phyloP scores from a whole-genome alignment of 2,797 vertebrate species.

The Pangasius sanitwongsei region DNA sequence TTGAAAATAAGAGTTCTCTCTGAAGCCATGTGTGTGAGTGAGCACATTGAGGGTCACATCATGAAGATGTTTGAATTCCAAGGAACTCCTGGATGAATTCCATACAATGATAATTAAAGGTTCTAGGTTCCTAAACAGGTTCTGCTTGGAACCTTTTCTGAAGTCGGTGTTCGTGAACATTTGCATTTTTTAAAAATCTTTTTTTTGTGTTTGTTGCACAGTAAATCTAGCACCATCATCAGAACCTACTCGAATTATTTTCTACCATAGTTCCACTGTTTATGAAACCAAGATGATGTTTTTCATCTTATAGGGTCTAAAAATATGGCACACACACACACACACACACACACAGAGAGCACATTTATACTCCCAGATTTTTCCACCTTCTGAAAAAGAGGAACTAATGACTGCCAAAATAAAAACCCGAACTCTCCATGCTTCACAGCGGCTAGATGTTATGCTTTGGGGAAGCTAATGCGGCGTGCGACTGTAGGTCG shows the following conservation, averaged over 20 bases:
- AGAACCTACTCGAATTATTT: not conserved
- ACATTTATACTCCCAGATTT: constrained; percentile 46
- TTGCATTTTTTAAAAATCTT: not conserved
- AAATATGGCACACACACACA: not conserved
- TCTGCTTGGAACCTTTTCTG: not conserved
- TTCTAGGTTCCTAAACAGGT: not conserved
- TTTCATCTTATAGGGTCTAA: not conserved
- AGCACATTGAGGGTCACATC: not conserved
- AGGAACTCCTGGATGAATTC: not conserved
- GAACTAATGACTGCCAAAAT: constrained; percentile 48
- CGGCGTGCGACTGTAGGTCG: constrained; percentile 39
- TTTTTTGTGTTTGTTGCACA: not conserved
- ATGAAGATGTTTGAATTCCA: not conserved
- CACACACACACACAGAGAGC: not conserved
- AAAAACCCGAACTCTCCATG: constrained; percentile 17
- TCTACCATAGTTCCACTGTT: not conserved
- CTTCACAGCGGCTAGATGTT: constrained; percentile 37
- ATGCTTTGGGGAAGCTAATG: constrained; percentile 48
- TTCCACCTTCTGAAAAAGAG: constrained; percentile 47
- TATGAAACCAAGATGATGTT: not conserved
- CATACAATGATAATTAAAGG: too few relatives aligned
- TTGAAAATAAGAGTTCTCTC: not conserved
- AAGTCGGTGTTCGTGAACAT: not conserved
- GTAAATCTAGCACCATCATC: not conserved
- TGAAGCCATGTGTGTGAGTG: not conserved